These are phyloP conservation scores for Lepisosteus osseus DNA, from an alignment of 2,113 vertebrate genomes.

Conservation along the genomic window DNA sequence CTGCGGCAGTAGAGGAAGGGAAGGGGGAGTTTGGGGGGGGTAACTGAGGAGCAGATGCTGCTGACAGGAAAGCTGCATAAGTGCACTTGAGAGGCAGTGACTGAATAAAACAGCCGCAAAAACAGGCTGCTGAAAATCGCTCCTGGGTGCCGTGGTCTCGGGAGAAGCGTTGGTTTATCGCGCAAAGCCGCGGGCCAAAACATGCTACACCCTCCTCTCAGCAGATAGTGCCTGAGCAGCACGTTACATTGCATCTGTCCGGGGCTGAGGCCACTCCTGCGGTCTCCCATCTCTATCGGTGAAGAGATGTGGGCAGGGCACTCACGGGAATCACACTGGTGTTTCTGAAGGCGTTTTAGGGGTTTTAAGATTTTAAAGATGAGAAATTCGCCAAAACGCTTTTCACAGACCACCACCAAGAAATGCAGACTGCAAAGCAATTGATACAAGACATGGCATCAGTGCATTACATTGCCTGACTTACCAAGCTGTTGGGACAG, in stretches of 20 bases:
- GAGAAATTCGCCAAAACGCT: too few species aligned
- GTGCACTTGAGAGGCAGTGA: conserved; percentile 1
- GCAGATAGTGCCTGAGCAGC: conserved; percentile 6
- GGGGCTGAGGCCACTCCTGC: too few species aligned
- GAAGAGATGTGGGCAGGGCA: too few species aligned
- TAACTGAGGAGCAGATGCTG: conserved; percentile 21
- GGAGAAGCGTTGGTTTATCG: conserved; percentile 32
- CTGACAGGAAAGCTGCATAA: conserved; percentile 14
- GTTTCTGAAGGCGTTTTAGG: too few species aligned
- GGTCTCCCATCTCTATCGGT: too few species aligned
- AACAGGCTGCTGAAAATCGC: conserved; percentile 20
- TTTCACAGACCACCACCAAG: too few species aligned
- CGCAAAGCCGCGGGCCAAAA: conserved; percentile 13
- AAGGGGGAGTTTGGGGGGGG: neutral
- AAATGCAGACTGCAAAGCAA: too few species aligned
- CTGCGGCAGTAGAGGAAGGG: conserved; percentile 9
- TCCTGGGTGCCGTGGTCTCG: conserved; percentile 28
- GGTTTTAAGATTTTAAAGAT: too few species aligned
- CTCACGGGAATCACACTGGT: too few species aligned
- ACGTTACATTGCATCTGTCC: neutral
- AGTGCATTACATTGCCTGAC: too few species aligned
- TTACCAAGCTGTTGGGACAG: too few species aligned
- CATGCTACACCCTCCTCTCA: conserved; percentile 27
- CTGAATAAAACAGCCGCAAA: neutral
- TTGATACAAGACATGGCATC: too few species aligned